Base-by-base conservation (phyloP, 2,888 invertebrate species). In the Pegoplata infirma region DNA sequence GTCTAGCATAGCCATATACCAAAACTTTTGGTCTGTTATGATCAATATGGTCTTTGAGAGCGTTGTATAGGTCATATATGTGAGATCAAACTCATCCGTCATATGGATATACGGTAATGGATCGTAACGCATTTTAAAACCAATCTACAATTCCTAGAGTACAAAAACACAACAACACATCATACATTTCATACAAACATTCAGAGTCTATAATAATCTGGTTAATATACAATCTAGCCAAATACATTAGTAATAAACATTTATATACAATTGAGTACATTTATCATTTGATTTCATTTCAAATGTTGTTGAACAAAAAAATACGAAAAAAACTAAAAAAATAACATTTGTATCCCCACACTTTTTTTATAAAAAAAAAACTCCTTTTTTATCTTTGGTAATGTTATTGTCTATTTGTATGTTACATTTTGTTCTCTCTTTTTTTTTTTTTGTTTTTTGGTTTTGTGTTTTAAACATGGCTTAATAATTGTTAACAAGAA, bases 61-160 rank as follows among this genome's bases (percentile, higher is more conserved):
- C 66, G 23, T 40, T 40, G 36, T 55, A 56, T 84, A 84, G 87
- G 87, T 87, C 87, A 87, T 84, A 82, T 84, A 88, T 87, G 86
- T 83, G 86, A 88, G 88, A 87, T 87, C 87, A 87, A 88, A 87
- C 87, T 84, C 87, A 87, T 87, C 87, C 87, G 87, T 87, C 87
- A 88, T 87, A 83, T 84, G 84, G 53, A 69, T 69, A 58, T 75
- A 75, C 66, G 75, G 79, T 79, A 79, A 79, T 79, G 79, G 79
- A 79, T 79, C 75, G 79, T 79, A 79, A 79, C 79, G 79, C 79
- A 79, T 79, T 79, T 79, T 75, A 71, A 79, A 79, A 67, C 79
- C 79, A 79, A 79, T 79, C 79, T 79, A n/a, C n/a, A n/a, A 79
- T 79, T 79, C 79, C 58, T 73, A 76, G 63, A 58, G 16, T 23